Percentiles rank a stretch among this genome's conserved stretches.
Conservation (phyloP, 2,888 invertebrate genomes). For the Dermolepida albohirtum region DNA sequence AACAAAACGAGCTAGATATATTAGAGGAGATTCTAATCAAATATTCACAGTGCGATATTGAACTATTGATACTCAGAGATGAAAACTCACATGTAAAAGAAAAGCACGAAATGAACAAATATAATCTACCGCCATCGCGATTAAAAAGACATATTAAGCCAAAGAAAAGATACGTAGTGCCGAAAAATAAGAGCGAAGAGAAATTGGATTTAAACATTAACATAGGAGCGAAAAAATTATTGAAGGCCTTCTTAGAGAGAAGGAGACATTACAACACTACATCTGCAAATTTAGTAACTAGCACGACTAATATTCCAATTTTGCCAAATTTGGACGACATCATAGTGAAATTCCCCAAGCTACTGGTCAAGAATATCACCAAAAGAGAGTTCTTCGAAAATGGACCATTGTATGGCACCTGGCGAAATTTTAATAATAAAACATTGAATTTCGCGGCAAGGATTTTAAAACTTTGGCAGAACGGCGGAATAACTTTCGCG, state of each 20-base stretch:
- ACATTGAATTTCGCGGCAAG: constrained; percentile 68
- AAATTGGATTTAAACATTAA: constrained; percentile 45
- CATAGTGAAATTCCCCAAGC: constrained; percentile 62
- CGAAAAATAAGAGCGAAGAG: constrained; percentile 21
- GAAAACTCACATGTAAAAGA: constrained; percentile 28
- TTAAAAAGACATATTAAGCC: constrained; percentile 41
- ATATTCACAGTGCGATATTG: constrained; percentile 58
- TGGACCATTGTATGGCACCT: constrained; percentile 67
- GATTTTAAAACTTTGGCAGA: constrained; percentile 69
- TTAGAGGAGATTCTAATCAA: constrained; percentile 58
- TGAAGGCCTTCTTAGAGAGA: constrained; percentile 42
- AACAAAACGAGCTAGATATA: constrained; percentile 55
- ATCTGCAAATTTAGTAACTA: not conserved
- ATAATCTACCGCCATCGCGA: not conserved
- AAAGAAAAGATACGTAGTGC: not conserved
- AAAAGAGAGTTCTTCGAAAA: constrained; percentile 65
- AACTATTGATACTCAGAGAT: constrained; percentile 55
- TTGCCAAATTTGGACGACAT: constrained; percentile 54
- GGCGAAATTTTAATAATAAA: constrained; percentile 65
- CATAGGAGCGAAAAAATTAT: constrained; percentile 47
- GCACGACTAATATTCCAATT: constrained; percentile 13
- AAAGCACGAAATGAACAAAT: constrained; percentile 28
- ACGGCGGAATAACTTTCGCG: constrained; percentile 67
- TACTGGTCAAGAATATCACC: constrained; percentile 64
- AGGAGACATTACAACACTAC: constrained; percentile 32